phyloP scores from a whole-genome alignment of 2,113 vertebrate species.

The Oophaga pumilio region DNA sequence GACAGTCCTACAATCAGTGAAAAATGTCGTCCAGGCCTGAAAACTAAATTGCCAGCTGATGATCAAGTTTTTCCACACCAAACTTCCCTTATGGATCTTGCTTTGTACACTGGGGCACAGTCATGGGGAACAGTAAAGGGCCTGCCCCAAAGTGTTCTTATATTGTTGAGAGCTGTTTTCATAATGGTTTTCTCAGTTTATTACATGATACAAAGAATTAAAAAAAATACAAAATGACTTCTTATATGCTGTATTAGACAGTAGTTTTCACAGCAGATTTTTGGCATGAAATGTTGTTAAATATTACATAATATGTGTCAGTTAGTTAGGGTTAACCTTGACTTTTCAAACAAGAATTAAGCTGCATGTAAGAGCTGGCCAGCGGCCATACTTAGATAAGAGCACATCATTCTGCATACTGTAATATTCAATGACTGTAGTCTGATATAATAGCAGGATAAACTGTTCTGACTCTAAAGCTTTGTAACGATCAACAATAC shows the following conservation, averaged over 20 bases:
- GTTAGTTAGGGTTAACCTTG: neutral
- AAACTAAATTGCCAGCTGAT: too few species aligned
- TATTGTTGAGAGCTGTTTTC: too few species aligned
- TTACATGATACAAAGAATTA: neutral
- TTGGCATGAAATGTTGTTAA: neutral
- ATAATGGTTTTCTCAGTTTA: neutral
- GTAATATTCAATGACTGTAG: neutral
- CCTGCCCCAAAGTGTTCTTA: too few species aligned
- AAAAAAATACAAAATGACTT: neutral
- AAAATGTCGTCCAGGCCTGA: too few species aligned
- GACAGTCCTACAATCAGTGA: too few species aligned
- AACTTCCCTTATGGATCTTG: too few species aligned
- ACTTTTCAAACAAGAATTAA: neutral
- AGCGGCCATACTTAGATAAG: neutral
- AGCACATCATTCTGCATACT: neutral
- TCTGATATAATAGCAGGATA: neutral
- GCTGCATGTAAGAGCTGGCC: neutral
- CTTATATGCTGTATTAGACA: neutral
- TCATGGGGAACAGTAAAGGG: too few species aligned
- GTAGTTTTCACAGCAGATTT: neutral
- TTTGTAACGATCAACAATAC: neutral
- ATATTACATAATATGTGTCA: neutral
- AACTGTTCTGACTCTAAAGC: neutral
- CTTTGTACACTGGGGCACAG: too few species aligned
- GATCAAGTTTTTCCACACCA: too few species aligned